These are phyloP conservation scores for Trichechus manatus DNA, from an alignment of 2,113 vertebrate genomes.

Conservation along the genomic window DNA sequence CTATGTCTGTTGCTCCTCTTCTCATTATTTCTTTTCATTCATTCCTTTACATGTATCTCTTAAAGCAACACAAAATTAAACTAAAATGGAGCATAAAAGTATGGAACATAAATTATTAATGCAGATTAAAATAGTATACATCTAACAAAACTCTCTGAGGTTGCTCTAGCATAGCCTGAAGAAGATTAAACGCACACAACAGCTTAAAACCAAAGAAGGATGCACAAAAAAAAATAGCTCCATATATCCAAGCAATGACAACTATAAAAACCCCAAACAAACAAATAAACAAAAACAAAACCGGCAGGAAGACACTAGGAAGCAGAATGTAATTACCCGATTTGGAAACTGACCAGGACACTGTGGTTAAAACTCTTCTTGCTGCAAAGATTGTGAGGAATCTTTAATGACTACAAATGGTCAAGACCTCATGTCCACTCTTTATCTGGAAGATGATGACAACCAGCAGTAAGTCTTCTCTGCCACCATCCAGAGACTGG, in stretches of 20 bases:
- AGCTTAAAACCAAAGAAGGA: background rate
- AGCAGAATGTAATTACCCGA: constrained; percentile 50
- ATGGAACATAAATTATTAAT: background rate
- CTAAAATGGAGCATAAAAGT: background rate
- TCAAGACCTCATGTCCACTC: constrained; percentile 50
- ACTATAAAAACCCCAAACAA: constrained; percentile 52
- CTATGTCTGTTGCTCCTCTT: background rate
- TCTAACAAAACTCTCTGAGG: background rate
- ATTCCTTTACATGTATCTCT: background rate
- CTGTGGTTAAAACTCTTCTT: constrained; percentile 55
- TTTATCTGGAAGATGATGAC: constrained; percentile 58
- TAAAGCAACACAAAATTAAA: background rate
- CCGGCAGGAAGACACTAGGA: constrained; percentile 34
- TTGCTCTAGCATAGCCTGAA: background rate
- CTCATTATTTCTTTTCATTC: background rate
- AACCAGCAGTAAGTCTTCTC: background rate
- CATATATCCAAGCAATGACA: background rate
- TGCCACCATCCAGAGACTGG: background rate
- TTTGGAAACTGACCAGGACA: constrained; percentile 73
- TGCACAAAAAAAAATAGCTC: background rate
- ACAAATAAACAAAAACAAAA: constrained; percentile 72
- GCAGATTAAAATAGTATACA: background rate
- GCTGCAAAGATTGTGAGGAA: constrained; percentile 1
- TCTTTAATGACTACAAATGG: constrained; percentile 35
- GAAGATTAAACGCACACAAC: background rate